Evolutionary conservation across 2,888 invertebrate species (phyloP), one percentile per base, ranked within the genome.

Genomic region (Lysandra bellargus): DNA sequence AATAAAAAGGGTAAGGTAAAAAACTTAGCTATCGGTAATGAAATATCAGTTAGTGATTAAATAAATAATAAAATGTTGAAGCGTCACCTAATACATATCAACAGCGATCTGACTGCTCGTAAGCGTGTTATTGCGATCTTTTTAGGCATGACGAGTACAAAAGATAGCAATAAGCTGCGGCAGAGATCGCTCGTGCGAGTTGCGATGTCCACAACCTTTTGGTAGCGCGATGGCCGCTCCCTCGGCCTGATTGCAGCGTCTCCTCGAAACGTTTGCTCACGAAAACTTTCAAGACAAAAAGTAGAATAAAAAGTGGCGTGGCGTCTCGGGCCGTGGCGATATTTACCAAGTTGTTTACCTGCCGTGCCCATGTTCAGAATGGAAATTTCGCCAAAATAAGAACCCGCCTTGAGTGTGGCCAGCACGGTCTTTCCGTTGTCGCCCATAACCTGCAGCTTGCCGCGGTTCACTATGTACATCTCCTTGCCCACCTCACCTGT

Each of bases 351-450:
- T 96, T 97, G 97, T 97, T 98, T 98, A 98, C 98, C 98, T 97
- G 99, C 99, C 93, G 99, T 99, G 95, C 99, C 99, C 98, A 99
- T 98, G 96, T 99, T 99, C 95, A 99, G 97, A 95, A 99, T 99
- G 96, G 98, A 98, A 96, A 99, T 99, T 96, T 99, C 99, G 89
- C 99, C 99, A 95, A 99, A 99, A 96, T 99, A 99, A 94, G 99
- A 99, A 93, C 99, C 99, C 87, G 99, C 99, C 95, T 98, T 98
- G 89, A 99, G 96, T 84, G 99, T 99, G 88, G 99, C 99, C 93
- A 99, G 96, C 84, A 99, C 99, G 79, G 98, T 98, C 94, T 98
- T 97, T 85, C 98, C 98, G 94, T 98, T 98, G 95, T 99, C 98
- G 82, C 97, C 98, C 85, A 98, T 99, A 91, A 98, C 99, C 95